These are phyloP conservation scores for Protonemura montana DNA, from an alignment of 2,888 invertebrate species.

Conservation along the genomic window DNA sequence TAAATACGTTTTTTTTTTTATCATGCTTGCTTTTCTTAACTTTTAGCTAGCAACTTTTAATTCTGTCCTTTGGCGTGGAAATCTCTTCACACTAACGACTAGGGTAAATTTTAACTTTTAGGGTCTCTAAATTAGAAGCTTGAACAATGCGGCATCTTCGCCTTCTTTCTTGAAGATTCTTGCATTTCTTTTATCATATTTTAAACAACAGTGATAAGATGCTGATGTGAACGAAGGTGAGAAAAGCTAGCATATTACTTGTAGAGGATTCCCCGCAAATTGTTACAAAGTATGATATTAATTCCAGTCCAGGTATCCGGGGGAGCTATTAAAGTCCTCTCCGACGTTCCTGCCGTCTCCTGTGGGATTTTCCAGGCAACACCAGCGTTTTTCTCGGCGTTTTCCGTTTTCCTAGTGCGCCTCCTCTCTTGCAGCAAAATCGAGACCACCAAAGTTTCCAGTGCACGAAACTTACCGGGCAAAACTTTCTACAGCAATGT, in stretches of 20 bases:
- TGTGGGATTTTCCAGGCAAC: background rate
- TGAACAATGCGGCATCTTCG: background rate
- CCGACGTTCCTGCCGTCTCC: background rate
- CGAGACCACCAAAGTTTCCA: background rate
- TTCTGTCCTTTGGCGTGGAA: background rate
- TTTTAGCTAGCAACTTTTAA: background rate
- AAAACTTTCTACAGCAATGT: background rate
- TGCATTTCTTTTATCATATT: too few relatives aligned
- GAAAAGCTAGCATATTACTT: background rate
- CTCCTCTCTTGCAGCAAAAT: background rate
- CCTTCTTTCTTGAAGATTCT: too few relatives aligned
- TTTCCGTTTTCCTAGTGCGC: background rate
- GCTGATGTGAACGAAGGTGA: background rate
- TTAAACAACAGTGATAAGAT: background rate
- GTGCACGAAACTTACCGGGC: background rate
- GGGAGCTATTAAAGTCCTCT: background rate
- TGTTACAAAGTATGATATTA: constrained; percentile 12
- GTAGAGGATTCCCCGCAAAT: background rate
- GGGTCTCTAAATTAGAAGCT: background rate
- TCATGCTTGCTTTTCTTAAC: background rate
- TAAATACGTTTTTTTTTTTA: background rate
- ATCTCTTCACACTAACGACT: background rate
- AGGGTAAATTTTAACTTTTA: background rate
- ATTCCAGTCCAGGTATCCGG: background rate
- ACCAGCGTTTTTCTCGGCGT: background rate